Percentiles rank a stretch among this genome's conserved stretches.
These are phyloP conservation scores for Agrotis puta DNA, from an alignment of 2,888 invertebrate species.

Conservation along the genomic window DNA sequence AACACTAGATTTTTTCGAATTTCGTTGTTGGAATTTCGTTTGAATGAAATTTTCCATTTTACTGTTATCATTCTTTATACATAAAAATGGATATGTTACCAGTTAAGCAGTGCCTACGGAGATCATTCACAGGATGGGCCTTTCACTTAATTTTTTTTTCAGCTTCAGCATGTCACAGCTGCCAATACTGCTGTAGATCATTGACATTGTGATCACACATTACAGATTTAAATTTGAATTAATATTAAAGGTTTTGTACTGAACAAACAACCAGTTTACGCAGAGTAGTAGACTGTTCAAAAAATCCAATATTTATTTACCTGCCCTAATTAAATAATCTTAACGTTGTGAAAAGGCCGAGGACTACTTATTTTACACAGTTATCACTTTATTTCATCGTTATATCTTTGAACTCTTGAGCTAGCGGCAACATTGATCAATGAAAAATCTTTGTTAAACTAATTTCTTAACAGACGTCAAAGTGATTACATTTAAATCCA, in stretches of 20 bases:
- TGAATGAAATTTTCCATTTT: background rate
- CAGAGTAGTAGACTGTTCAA: background rate
- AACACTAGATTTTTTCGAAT: background rate
- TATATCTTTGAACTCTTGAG: background rate
- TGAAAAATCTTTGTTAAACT: background rate
- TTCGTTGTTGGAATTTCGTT: background rate
- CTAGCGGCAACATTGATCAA: background rate
- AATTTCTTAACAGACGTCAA: background rate
- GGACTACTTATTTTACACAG: background rate
- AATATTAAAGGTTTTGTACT: constrained; percentile 1
- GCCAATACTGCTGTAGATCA: no score
- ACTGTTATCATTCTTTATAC: no score
- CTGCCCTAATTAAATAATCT: background rate
- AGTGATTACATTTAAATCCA: no score
- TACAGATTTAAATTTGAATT: background rate
- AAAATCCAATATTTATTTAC: background rate
- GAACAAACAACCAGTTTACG: no score
- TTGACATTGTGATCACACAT: no score
- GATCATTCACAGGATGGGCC: no score
- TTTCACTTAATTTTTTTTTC: no score
- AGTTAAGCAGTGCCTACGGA: no score
- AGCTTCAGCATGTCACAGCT: no score
- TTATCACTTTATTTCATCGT: background rate
- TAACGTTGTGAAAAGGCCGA: background rate
- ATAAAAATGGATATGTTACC: no score